Percentiles rank a stretch among this genome's conserved stretches.
Evolutionary conservation across 2,797 vertebrate species (phyloP).

Genomic region (Chelmon rostratus): DNA sequence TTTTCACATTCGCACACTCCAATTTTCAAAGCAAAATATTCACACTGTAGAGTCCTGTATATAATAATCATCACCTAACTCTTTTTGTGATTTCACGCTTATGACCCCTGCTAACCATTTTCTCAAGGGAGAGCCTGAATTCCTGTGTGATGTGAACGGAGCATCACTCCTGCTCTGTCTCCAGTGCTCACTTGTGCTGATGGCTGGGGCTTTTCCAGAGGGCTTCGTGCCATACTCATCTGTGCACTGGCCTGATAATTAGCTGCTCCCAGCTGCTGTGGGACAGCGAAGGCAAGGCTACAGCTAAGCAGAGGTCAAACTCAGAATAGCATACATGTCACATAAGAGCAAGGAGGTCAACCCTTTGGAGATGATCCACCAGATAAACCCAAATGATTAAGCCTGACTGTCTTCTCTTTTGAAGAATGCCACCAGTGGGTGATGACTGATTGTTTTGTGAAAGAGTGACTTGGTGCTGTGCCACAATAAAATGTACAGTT

Average conservation of each 20-base stretch:
- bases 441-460: neutral
- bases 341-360: constrained; percentile 34
- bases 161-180: neutral
- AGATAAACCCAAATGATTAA: constrained; percentile 21
- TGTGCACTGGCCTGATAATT: constrained; percentile 64
- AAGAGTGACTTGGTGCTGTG: neutral
- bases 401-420: constrained; percentile 9
- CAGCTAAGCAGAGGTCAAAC: constrained; percentile 56
- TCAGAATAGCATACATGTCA: constrained; percentile 59
- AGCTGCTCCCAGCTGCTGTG: constrained; percentile 63
- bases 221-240: constrained; percentile 49
- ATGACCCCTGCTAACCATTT: too few relatives aligned
- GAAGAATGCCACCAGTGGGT: neutral
- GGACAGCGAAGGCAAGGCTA: constrained; percentile 43
- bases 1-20: neutral
- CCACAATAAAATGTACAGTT: neutral
- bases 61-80: neutral
- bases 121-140: neutral
- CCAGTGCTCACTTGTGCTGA: neutral
- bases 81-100: neutral
- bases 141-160: neutral
- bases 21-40: neutral
- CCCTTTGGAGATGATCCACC: constrained; percentile 39
- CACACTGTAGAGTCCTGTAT: neutral
- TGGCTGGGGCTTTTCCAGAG: constrained; percentile 42